These are phyloP conservation scores for Bubo blakistoni DNA, from an alignment of 2,113 vertebrate species.

Conservation along the genomic window DNA sequence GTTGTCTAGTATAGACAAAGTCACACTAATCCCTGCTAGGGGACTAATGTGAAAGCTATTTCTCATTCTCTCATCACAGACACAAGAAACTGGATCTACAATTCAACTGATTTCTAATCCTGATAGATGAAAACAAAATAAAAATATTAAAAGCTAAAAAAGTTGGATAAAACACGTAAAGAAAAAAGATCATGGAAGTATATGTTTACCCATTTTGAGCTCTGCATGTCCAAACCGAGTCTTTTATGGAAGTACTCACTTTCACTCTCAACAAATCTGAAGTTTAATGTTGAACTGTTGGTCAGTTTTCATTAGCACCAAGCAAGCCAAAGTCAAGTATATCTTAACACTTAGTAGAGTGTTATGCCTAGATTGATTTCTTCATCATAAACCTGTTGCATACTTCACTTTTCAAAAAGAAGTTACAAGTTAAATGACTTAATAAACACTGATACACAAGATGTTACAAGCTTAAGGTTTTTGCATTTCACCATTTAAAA, in stretches of 20 bases:
- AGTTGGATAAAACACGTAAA: background rate
- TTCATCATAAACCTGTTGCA: background rate
- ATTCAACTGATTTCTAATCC: background rate
- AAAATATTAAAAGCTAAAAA: background rate
- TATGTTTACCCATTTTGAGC: background rate
- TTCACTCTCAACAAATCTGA: background rate
- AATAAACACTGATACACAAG: background rate
- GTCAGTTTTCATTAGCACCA: background rate
- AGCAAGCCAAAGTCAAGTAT: background rate
- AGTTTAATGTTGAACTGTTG: background rate
- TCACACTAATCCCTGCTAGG: background rate
- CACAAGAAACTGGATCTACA: background rate
- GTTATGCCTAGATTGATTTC: background rate
- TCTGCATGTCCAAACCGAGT: background rate
- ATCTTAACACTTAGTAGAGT: background rate
- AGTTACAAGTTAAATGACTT: background rate
- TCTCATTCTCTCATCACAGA: background rate
- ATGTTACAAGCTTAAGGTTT: background rate
- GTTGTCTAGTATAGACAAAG: background rate
- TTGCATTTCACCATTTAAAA: background rate
- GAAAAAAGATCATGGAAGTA: background rate
- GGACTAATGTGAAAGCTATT: background rate
- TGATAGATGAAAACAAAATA: background rate
- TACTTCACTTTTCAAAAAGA: background rate
- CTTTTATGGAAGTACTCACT: background rate